Evolutionary conservation across 1,140 invertebrate species (phyloP), one percentile per base, ranked within the genome.

Genomic region (Drosophila murphyi): DNA sequence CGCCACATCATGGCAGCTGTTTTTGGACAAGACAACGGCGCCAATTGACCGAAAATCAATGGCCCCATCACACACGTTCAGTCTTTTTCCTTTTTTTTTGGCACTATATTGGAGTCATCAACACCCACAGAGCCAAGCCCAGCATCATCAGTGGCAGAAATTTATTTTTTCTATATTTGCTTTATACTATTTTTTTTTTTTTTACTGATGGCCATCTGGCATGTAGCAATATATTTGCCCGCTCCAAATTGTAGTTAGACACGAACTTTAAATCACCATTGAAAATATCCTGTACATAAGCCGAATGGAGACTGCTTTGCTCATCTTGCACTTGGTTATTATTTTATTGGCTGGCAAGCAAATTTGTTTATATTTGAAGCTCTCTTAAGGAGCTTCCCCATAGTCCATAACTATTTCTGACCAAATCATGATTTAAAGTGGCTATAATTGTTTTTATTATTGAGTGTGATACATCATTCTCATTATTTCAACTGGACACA

Each of bases 31-130:
- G 77, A 77, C 77, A 85, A 77, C 64, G 62, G 48, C 52, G 65
- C 65, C 80, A 88, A 80, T 88, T 88, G 83, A 77, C 80, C 76
- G 61, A 80, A 82, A 86, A 87, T 82, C 82, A 87, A 87, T 88
- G 82, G 72, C 43, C 47, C 63, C 67, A 43, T 54, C 63, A 75
- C 64, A 37, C 45, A 48, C 57, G 45, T 57, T 34, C 34, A 20
- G 41, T 37, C 20, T 20, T 20, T 20, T 20, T 31, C 32, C 31
- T 34, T 4, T 3, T 43, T 43, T 32, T 41, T 32, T 39, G 28
- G n/a, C n/a, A 20, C n/a, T 20, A 20, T 20, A 20, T 20, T 37
- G 28, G 43, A 75, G 69, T 61, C 54, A 68, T 73, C 51, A 68
- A 39, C 52, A 52, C 51, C 41, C 32, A 61, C 64, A 34, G 12